Conservation (phyloP, 2,888 invertebrate genomes). For the Tenthredo notha region DNA sequence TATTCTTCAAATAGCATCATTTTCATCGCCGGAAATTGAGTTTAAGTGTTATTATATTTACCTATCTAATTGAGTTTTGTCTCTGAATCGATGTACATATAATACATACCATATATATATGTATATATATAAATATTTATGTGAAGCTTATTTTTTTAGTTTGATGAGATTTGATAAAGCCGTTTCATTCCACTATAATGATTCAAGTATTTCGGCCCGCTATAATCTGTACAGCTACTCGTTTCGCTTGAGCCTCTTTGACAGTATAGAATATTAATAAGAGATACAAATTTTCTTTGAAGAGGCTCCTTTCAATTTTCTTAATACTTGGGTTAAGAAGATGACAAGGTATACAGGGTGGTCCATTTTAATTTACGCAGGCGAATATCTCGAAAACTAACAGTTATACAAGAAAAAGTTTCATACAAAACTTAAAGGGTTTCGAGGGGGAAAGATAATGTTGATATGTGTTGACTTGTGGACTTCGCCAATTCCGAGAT, state of each 20-base stretch:
- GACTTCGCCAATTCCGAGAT: too few relatives aligned
- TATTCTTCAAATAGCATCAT: conserved; percentile 20
- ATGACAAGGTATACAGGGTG: conserved; percentile 14
- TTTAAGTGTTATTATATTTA: conserved; percentile 13
- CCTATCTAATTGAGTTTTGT: conserved; percentile 13
- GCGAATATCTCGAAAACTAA: too few relatives aligned
- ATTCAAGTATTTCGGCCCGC: not conserved
- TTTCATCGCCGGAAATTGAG: not conserved
- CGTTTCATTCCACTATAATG: conserved; percentile 3
- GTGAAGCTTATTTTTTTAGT: not conserved
- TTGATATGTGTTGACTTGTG: too few relatives aligned
- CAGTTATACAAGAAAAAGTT: too few relatives aligned
- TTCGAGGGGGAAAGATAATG: too few relatives aligned
- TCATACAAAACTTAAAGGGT: too few relatives aligned
- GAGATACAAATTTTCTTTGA: conserved; percentile 8
- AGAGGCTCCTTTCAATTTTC: not conserved
- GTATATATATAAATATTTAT: too few relatives aligned
- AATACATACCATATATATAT: not conserved
- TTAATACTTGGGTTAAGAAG: not conserved
- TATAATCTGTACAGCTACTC: conserved; percentile 1
- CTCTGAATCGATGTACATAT: not conserved
- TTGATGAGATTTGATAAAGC: not conserved
- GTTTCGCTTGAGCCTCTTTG: conserved; percentile 3
- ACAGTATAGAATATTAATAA: not conserved
- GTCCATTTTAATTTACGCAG: too few relatives aligned